These are phyloP conservation scores for Numida meleagris DNA, from an alignment of 2,113 vertebrate species.

Conservation along the genomic window DNA sequence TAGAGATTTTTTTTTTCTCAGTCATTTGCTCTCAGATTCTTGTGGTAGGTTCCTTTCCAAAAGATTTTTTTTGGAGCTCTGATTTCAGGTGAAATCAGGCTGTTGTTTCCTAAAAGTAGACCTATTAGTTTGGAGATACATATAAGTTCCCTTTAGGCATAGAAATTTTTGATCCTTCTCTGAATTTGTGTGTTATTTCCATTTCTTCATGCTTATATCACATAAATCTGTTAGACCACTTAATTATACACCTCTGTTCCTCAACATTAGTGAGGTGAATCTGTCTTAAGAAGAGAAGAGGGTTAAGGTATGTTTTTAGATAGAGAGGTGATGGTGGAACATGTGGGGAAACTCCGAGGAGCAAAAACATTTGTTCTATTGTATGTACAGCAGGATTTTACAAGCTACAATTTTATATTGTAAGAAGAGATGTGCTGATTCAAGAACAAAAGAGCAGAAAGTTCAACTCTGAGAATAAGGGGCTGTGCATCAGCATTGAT, in stretches of 20 bases:
- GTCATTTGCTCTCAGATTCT: not conserved
- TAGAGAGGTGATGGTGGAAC: not conserved
- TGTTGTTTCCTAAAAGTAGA: not conserved
- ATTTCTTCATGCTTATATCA: not conserved
- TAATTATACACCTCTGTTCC: not conserved
- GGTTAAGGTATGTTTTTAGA: not conserved
- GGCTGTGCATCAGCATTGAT: not conserved
- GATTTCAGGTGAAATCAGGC: fast-evolving
- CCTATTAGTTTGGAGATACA: not conserved
- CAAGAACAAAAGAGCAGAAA: not conserved
- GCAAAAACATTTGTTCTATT: not conserved
- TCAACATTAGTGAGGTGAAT: fast-evolving
- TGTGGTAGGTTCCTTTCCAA: not conserved
- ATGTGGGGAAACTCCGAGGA: not conserved
- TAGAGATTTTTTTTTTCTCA: not conserved
- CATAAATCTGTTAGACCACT: not conserved
- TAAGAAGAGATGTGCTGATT: fast-evolving
- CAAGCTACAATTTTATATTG: not conserved
- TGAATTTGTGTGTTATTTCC: not conserved
- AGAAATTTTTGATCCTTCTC: not conserved
- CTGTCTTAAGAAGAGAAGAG: not conserved
- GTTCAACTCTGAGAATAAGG: not conserved
- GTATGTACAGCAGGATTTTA: not conserved
- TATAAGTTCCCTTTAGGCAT: not conserved
- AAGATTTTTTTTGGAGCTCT: not conserved